These are phyloP conservation scores for Aromia moschata DNA, from an alignment of 2,888 invertebrate genomes.

Conservation along the genomic window DNA sequence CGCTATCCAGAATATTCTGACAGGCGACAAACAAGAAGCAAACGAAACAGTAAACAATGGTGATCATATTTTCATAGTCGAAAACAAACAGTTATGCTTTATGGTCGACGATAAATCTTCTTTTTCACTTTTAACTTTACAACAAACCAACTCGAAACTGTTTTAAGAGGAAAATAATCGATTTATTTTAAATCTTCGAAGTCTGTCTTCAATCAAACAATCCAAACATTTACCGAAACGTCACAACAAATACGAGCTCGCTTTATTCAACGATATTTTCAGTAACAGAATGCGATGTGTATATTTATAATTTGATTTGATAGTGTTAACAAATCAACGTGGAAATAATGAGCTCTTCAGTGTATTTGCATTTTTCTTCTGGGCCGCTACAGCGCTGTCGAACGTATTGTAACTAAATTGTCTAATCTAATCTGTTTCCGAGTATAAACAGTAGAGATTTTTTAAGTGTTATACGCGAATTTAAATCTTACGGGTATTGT, in stretches of 20 bases:
- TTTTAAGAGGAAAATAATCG: constrained; percentile 52
- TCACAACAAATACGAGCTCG: constrained; percentile 56
- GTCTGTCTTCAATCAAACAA: constrained; percentile 59
- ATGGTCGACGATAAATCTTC: constrained; percentile 42
- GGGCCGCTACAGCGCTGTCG: constrained; percentile 22
- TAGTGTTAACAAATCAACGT: constrained; percentile 34
- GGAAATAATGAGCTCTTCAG: constrained; percentile 23
- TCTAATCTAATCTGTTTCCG: constrained; percentile 27
- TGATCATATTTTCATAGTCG: constrained; percentile 49
- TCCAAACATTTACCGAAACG: constrained; percentile 61
- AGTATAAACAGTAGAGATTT: constrained; percentile 40
- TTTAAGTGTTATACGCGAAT: constrained; percentile 37
- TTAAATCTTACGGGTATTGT: constrained; percentile 37
- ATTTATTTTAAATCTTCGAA: constrained; percentile 54
- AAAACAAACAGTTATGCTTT: constrained; percentile 43
- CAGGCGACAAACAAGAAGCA: constrained; percentile 42
- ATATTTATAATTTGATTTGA: constrained; percentile 38
- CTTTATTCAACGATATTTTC: constrained; percentile 48
- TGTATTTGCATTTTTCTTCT: constrained; percentile 28
- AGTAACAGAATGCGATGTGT: constrained; percentile 42
- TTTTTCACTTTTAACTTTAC: constrained; percentile 23
- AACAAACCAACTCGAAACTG: constrained; percentile 28
- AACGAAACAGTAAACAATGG: constrained; percentile 45
- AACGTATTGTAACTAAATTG: constrained; percentile 22
- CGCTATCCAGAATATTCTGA: constrained; percentile 30